Evolutionary conservation across 1,140 invertebrate species (phyloP), one percentile per base, ranked within the genome.

Genomic region (Daktulosphaira vitifoliae): DNA sequence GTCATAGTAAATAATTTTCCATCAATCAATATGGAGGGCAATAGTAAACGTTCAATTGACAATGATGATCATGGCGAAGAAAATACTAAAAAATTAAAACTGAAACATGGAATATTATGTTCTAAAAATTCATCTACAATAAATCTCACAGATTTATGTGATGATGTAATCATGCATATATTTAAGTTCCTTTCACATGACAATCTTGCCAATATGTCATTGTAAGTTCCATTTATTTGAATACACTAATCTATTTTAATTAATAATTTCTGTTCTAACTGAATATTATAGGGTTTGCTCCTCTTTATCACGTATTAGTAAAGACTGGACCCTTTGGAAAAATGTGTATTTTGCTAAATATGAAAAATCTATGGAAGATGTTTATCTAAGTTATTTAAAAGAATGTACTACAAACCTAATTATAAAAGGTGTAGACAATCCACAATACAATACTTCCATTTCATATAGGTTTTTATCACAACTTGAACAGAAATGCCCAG

Each of bases 281-380:
- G 22, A 33, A 6, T 11, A 29, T 59, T 59, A 1, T 22, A 62
- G 56, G 4, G 18, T 48, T 16, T 33, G 42, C 15, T 11, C 23
- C 29, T 22, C 44, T 3, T 46, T 62, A 15, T 26, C 25, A 11
- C 42, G 56, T 46, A 13, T 62, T 18, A 62, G 56, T n/a, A 2
- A 33, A 15, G 56, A 62, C n/a, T 62, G 56, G 56, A 62, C 56
- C 6, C 26, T 62, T 3, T 62, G 56, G 56, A 62, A 62, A 44
- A 29, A 48, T n/a, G 42, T 46, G 5, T 13, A 11, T n/a, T 62
- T 62, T n/a, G 56, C 25, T 9, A 22, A 11, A 11, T 62, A 29
- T 48, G 3, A 46, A 5, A 62, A 62, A n/a, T 33, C 42, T 2
- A 62, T 62, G 56, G 56, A 62, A 33, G 13, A 62, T 3, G 1